Conservation (phyloP, 2,797 vertebrate genomes). For the Karalla daura region DNA sequence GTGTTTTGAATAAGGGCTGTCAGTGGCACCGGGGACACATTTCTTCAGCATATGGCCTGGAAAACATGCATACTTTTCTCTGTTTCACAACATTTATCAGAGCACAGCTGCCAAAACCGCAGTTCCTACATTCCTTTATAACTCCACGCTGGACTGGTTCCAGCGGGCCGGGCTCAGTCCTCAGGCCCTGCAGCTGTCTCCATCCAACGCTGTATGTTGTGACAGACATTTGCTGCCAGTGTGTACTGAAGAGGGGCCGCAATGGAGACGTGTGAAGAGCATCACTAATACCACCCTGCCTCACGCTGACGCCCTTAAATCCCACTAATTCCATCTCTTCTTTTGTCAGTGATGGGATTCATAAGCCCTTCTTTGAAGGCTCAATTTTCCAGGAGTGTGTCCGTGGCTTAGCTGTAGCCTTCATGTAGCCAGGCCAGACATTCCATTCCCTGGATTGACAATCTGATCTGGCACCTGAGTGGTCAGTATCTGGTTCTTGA, state of each 20-base stretch:
- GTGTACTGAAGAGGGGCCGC: conserved; percentile 54
- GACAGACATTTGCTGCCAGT: conserved; percentile 54
- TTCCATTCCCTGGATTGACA: conserved; percentile 49
- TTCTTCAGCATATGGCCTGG: conserved; percentile 57
- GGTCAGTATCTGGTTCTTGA: conserved; percentile 42
- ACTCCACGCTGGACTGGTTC: conserved; percentile 69
- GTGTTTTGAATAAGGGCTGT: conserved; percentile 60
- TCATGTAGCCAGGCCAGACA: conserved; percentile 42
- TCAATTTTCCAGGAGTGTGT: conserved; percentile 79
- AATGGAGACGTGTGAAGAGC: conserved; percentile 71
- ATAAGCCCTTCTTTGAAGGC: conserved; percentile 78
- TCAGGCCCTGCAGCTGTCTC: conserved; percentile 71
- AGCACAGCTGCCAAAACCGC: conserved; percentile 73
- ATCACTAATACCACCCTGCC: conserved; percentile 66
- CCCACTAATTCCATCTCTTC: conserved; percentile 80
- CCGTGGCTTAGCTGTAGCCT: conserved; percentile 59
- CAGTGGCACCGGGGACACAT: conserved; percentile 63
- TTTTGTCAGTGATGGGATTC: conserved; percentile 79
- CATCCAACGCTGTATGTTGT: conserved; percentile 61
- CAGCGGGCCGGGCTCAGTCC: conserved; percentile 65
- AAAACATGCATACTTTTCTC: conserved; percentile 77
- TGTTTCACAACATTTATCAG: conserved; percentile 78
- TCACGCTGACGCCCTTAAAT: conserved; percentile 71
- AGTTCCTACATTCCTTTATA: conserved; percentile 75
- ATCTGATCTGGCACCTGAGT: conserved; percentile 37